These are phyloP conservation scores for Ammospiza nelsoni DNA, from an alignment of 2,113 vertebrate species.

Conservation along the genomic window DNA sequence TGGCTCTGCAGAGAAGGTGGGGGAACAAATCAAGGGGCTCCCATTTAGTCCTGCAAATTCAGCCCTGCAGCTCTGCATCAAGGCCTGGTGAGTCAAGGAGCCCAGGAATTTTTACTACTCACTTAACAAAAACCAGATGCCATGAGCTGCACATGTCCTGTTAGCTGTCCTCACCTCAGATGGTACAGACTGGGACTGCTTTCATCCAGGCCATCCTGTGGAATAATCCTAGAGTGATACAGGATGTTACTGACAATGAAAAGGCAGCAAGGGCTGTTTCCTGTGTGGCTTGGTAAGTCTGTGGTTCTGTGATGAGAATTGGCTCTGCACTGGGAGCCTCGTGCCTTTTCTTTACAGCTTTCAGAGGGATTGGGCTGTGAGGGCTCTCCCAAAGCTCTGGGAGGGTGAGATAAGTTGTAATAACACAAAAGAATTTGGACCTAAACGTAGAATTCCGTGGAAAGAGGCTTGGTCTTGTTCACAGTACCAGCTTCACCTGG, in stretches of 20 bases:
- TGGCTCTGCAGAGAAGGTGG: not conserved
- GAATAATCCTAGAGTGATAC: not conserved
- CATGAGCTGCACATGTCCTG: not conserved
- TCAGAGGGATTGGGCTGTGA: not conserved
- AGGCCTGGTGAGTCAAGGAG: not conserved
- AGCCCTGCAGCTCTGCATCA: not conserved
- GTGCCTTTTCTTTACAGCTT: not conserved
- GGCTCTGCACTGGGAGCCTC: not conserved
- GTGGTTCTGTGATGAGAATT: rapidly evolving
- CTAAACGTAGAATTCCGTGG: not conserved
- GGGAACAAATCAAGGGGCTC: not conserved
- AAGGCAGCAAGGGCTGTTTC: not conserved
- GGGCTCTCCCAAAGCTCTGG: not conserved
- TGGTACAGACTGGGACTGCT: not conserved
- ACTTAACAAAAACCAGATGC: slow-evolving; percentile 40
- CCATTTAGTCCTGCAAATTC: not conserved
- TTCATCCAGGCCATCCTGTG: not conserved
- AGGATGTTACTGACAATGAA: rapidly evolving
- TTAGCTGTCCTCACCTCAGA: not conserved
- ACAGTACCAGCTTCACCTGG: not conserved
- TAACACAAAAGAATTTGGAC: rapidly evolving
- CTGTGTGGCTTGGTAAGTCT: rapidly evolving
- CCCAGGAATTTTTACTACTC: slow-evolving; percentile 14
- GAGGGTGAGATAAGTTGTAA: not conserved
- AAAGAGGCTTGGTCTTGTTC: not conserved